Conservation (phyloP, 2,113 vertebrate genomes). For the Petaurus breviceps region DNA sequence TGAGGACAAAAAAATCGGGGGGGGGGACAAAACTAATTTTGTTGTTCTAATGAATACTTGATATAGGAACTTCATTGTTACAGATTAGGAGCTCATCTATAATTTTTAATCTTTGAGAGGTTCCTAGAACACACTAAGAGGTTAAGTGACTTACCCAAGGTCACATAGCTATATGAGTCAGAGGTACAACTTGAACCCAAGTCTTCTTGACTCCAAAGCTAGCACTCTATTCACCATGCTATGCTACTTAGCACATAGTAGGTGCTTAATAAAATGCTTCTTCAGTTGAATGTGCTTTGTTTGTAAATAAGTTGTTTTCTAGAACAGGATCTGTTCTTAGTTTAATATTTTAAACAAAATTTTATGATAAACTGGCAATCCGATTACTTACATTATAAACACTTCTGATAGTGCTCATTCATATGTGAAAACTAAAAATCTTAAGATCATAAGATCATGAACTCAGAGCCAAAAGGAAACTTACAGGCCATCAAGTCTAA, state of each 20-base stretch:
- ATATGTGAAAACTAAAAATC: neutral
- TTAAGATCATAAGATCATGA: neutral
- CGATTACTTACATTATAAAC: neutral
- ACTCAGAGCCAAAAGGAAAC: neutral
- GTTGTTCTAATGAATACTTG: neutral
- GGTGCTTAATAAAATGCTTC: neutral
- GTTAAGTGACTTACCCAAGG: neutral
- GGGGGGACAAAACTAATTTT: neutral
- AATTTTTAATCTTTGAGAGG: neutral
- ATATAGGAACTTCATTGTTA: neutral
- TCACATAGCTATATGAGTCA: neutral
- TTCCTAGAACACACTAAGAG: neutral
- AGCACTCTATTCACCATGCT: neutral
- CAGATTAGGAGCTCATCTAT: neutral
- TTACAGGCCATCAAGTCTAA: neutral
- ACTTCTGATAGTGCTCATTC: slow-evolving; percentile 35
- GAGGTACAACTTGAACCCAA: neutral
- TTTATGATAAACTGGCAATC: slow-evolving; percentile 17
- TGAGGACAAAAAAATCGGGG: neutral
- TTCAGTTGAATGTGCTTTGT: neutral
- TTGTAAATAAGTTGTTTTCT: neutral
- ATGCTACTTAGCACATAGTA: neutral
- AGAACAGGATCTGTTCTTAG: neutral
- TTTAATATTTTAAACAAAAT: slow-evolving; percentile 52
- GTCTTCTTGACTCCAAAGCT: neutral